Conservation (phyloP, 1,140 invertebrate genomes). For the Oedothorax gibbosus region DNA sequence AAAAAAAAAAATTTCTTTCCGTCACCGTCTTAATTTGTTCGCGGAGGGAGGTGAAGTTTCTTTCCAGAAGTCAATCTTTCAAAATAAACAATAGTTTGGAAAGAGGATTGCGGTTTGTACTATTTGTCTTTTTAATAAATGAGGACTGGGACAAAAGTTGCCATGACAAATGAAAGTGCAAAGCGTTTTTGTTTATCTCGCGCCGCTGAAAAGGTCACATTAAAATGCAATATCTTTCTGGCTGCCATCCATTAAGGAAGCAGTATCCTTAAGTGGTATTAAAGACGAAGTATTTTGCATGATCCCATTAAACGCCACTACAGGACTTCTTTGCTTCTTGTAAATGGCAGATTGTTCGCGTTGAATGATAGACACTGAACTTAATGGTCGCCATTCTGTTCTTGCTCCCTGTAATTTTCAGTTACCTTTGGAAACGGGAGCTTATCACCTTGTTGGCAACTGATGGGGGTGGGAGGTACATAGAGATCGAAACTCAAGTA, state of each 20-base stretch:
- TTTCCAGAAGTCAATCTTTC: conserved; percentile 11
- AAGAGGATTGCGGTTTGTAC: conserved; percentile 37
- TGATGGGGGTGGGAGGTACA: conserved; percentile 26
- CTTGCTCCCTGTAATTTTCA: conserved; percentile 61
- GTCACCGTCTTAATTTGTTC: not conserved
- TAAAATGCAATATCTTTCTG: conserved; percentile 59
- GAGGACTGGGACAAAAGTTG: conserved; percentile 15
- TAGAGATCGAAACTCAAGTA: conserved; percentile 57
- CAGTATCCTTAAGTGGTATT: conserved; percentile 59
- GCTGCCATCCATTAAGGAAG: conserved; percentile 42
- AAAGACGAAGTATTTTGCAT: conserved; percentile 59
- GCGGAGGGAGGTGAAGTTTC: not conserved
- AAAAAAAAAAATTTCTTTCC: conserved; percentile 20
- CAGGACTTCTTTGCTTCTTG: conserved; percentile 36
- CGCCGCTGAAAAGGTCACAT: conserved; percentile 38
- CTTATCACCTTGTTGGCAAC: conserved; percentile 60
- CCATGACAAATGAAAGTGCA: conserved; percentile 50
- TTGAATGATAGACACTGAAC: conserved; percentile 61
- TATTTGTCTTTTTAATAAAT: conserved; percentile 56
- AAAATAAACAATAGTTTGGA: conserved; percentile 47
- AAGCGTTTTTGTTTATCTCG: conserved; percentile 51
- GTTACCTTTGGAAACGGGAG: conserved; percentile 61
- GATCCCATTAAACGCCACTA: conserved; percentile 39
- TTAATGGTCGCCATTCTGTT: conserved; percentile 61
- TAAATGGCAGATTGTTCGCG: conserved; percentile 60